Evolutionary conservation across 1,140 invertebrate genomes (phyloP).

Genomic region (Meloidogyne exigua): DNA sequence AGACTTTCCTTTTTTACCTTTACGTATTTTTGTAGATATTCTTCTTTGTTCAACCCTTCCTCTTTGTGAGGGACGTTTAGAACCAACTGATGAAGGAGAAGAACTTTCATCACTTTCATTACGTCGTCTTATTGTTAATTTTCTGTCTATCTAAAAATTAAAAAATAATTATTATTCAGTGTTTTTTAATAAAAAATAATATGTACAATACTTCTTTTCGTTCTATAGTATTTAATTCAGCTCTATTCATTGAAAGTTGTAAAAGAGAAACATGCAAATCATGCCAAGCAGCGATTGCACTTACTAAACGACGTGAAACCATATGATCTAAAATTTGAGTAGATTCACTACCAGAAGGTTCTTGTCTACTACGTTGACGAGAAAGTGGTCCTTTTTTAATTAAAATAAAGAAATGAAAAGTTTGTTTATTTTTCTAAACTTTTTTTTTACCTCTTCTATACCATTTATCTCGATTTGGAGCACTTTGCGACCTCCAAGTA

Average conservation of each 20-base stretch:
- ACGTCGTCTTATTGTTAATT: conserved; percentile 4
- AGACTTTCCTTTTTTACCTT: not conserved
- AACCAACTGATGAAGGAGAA: not conserved
- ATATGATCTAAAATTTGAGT: conserved; percentile 49
- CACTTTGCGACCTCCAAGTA: conserved; percentile 47
- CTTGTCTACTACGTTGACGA: conserved; percentile 8
- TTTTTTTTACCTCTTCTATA: conserved; percentile 46
- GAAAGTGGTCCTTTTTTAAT: not conserved
- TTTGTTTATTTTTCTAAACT: too few species aligned
- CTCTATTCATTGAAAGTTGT: conserved; percentile 45
- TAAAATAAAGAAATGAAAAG: not conserved
- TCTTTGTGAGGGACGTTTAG: not conserved
- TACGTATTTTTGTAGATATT: conserved; percentile 5
- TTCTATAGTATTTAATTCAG: conserved; percentile 9
- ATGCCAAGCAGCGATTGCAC: conserved; percentile 62
- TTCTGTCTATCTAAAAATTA: not conserved
- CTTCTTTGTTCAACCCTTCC: not conserved
- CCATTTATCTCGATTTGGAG: conserved; percentile 55
- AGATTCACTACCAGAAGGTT: conserved; percentile 41
- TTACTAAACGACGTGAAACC: conserved; percentile 55
- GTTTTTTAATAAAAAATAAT: not conserved
- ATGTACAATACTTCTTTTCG: not conserved
- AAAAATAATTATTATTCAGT: not conserved
- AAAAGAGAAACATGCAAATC: conserved; percentile 58
- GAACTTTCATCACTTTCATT: not conserved